Evolutionary conservation across 1,140 invertebrate species (phyloP), one percentile per base, ranked within the genome.

Genomic region (Pollicipes pollicipes): DNA sequence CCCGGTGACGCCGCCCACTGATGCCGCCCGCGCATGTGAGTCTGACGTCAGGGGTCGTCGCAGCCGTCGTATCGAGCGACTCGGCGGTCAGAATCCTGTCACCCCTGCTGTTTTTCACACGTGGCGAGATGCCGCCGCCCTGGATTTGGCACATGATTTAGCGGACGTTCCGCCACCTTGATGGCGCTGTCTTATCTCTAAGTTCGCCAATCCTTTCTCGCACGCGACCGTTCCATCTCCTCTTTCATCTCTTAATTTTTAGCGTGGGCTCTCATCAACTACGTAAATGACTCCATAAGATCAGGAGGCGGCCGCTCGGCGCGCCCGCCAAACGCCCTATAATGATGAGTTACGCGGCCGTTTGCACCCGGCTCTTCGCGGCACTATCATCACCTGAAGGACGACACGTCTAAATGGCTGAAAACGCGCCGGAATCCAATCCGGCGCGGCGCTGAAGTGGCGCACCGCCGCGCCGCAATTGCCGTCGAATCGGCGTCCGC

Each of bases 241-340:
- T 58, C 45, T 58, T 58, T 58, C 45, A 58, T 58, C 45, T 58
- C 45, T 58, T 58, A 58, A 58, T 58, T 58, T 58, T 58, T 58
- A 58, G 45, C 45, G 45, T 21, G 45, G 45, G 13, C 45, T 10
- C 45, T 58, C 45, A 58, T 58, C 45, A 58, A 58, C 45, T 58
- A 58, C 45, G 45, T 58, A 58, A 58, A 58, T 58, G 45, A 58
- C 45, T 58, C 45, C 45, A 58, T 58, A 58, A 58, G 45, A 58
- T 58, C 45, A 58, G 45, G 45, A 10, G 45, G 45, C 45, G 10
- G 45, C 2, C 45, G 45, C 45, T 58, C 10, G 45, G 45, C 8
- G 45, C 45, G 45, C 13, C 45, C 45, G 17, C 45, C 45, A 58
- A n/a, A 58, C 45, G 13, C 45, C 45, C 45, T 58, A 58, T 58